Evolutionary conservation across 2,113 vertebrate species (phyloP).

Genomic region (Arizona elegans): DNA sequence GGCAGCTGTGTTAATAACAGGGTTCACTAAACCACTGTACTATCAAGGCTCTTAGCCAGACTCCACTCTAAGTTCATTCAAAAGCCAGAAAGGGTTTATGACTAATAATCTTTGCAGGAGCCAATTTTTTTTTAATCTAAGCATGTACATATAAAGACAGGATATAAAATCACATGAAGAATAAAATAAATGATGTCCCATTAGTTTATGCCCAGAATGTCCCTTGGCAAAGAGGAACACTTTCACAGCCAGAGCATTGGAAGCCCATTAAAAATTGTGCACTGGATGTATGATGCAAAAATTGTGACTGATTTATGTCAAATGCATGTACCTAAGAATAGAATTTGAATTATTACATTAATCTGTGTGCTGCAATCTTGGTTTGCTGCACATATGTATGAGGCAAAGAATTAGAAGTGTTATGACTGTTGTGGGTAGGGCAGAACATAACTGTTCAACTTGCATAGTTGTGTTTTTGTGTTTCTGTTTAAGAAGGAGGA

Average conservation of each 20-base stretch:
- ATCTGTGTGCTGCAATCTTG: background rate
- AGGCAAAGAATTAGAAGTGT: background rate
- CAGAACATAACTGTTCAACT: background rate
- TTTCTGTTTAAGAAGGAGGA: background rate
- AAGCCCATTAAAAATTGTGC: background rate
- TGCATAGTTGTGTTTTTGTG: background rate
- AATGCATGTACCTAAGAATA: background rate
- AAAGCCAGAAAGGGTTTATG: background rate
- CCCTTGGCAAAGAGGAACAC: background rate
- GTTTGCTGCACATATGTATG: background rate
- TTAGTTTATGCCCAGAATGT: background rate
- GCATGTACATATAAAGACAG: background rate
- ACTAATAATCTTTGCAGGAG: background rate
- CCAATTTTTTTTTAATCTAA: background rate
- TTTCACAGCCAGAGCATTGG: background rate
- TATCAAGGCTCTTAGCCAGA: no score
- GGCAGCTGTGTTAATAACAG: no score
- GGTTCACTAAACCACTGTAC: no score
- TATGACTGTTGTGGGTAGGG: background rate
- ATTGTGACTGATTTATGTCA: background rate
- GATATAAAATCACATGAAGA: background rate
- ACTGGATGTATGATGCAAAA: background rate
- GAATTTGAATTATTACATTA: background rate
- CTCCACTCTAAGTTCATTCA: background rate
- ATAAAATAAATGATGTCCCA: background rate